phyloP scores from a whole-genome alignment of 2,113 vertebrate species.

The Romanogobio albipinnatus region DNA sequence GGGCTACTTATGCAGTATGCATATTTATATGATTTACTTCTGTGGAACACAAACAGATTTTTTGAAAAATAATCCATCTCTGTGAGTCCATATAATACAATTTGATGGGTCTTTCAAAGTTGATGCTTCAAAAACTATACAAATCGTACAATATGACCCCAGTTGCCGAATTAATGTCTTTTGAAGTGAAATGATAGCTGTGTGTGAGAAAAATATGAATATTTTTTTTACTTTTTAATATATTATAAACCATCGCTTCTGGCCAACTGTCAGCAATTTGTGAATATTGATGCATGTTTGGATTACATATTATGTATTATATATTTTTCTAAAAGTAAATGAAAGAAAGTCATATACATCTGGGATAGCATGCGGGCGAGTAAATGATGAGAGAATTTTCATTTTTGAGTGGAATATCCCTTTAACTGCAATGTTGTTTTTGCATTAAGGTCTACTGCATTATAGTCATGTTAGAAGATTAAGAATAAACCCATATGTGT shows the following conservation, averaged over 20 bases:
- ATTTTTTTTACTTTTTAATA: neutral
- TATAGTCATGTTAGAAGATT: too few species aligned
- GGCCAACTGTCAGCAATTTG: neutral
- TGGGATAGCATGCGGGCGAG: too few species aligned
- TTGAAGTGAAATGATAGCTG: too few species aligned
- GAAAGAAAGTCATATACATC: too few species aligned
- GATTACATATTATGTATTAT: too few species aligned
- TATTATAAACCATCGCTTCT: neutral
- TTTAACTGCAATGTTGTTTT: too few species aligned
- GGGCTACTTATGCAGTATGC: neutral
- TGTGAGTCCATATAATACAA: neutral
- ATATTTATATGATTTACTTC: neutral
- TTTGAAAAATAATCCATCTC: neutral
- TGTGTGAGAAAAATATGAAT: neutral
- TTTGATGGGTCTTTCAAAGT: neutral
- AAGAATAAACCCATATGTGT: too few species aligned
- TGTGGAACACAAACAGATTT: neutral
- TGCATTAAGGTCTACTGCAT: too few species aligned
- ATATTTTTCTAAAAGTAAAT: too few species aligned
- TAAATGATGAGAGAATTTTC: neutral
- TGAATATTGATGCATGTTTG: too few species aligned
- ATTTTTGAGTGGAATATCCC: too few species aligned
- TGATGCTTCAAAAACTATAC: neutral
- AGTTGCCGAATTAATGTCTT: neutral
- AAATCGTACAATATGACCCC: neutral